Evolutionary conservation across 2,888 invertebrate genomes (phyloP), one percentile per base, ranked within the genome.

Genomic region (Parnassius orleans): DNA sequence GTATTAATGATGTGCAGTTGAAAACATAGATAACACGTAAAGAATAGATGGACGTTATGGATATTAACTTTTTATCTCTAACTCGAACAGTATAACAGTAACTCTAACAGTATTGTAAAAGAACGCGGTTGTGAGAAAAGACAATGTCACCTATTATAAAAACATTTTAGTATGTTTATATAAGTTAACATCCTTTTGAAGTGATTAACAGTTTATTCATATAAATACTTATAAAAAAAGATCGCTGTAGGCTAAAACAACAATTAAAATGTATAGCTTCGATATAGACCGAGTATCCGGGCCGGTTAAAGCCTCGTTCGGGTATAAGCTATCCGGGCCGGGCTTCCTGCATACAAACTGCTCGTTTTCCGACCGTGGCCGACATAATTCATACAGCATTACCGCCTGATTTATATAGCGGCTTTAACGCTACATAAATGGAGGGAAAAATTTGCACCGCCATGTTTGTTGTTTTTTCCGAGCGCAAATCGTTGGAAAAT

Each of bases 371-470:
- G 76, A 70, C 66, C 68, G 69, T 69, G 68, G 72, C 76, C 75
- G 72, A 80, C 83, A 84, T 84, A 83, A 80, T 80, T 84, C 84
- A 84, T 76, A 79, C 71, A 75, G 83, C 77, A 84, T 84, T 84
- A 84, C 77, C 76, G 71, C 61, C 77, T 84, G 84, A 84, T 84
- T 84, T 84, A 84, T 80, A 79, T 77, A 79, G 77, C 62, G 68
- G 66, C 69, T 71, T 68, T 65, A 44, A 42, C 60, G 55, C 58
- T 57, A 55, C 61, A 53, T 61, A 61, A 64, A 53, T 56, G 59
- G 50, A 54, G 65, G 62, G 54, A 65, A 64, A 61, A 64, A 58
- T 54, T 58, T 14, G 50, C 54, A 33, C 24, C 57, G 53, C 53
- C 51, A 53, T 53, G 14, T 57, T 61, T 53, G 53, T 57, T 52